Base-by-base conservation (phyloP, 2,797 vertebrate genomes). In the Urocyon cinereoargenteus region DNA sequence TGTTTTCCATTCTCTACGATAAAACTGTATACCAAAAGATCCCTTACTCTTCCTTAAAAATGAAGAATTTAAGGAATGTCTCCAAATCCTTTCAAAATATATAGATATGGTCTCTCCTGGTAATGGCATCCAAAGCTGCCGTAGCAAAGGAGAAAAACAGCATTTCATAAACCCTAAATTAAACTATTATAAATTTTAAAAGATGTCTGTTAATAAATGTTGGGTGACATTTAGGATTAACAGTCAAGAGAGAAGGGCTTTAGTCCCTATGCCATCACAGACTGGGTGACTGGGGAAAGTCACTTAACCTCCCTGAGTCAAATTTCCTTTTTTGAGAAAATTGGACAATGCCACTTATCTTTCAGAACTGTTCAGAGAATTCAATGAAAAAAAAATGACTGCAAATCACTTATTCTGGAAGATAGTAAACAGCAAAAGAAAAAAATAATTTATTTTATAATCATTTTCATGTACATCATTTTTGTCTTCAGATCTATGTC, bases 81-180 rank as follows among this genome's bases (percentile, higher is more conserved):
- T 97, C 75, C 78, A 97, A 95, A 77, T 90, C n/a, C 66, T 93
- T 40, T 94, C 49, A 82, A 96, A 96, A 62, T 83, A 97, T 55
- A 70, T 83, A 86, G 77, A 88, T 57, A 93, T n/a, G 24, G 79
- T 88, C 88, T 94, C 77, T 91, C 93, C 45, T 61, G 34, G 86
- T 68, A 89, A 82, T 57, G 94, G 79, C 24, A 92, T 83, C 59
- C 79, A 93, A 96, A 85, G n/a, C 16, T 51, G 34, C 55, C 45
- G 84, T 0, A 78, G 68, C 49, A 94, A 90, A 95, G 59, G 31
- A 91, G n/a, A 83, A 92, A 88, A 86, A 86, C 12, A n/a, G 9
- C 66, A 87, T 19, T 95, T 87, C 61, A 59, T 66, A 87, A 96
- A 53, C 6, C 24, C 62, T 92, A 82, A 86, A 92, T 88, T 88